Conservation (phyloP, 2,888 invertebrate genomes). For the Tridacna crocea region DNA sequence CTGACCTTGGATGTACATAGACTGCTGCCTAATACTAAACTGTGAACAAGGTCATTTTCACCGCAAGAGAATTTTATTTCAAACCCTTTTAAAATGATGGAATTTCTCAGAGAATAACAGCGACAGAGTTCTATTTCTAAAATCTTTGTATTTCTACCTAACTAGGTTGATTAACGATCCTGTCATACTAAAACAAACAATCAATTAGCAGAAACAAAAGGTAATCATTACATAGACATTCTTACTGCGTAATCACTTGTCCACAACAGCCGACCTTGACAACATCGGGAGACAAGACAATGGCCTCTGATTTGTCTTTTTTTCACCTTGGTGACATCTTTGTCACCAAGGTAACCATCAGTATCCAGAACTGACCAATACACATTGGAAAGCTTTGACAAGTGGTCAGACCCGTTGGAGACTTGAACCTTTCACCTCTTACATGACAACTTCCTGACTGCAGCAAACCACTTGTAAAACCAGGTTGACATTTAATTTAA, state of each 20-base stretch:
- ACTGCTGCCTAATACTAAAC: too few species aligned
- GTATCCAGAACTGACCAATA: not conserved
- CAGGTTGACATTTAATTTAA: too few species aligned
- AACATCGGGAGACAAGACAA: conserved; percentile 6
- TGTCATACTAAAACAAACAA: conserved; percentile 22
- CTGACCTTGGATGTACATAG: too few species aligned
- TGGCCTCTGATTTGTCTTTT: conserved; percentile 13
- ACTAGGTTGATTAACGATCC: not conserved
- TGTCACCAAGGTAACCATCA: conserved; percentile 11
- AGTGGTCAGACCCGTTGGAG: not conserved
- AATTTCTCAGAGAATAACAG: too few species aligned
- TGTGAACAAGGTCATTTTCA: too few species aligned
- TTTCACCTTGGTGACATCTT: conserved; percentile 21
- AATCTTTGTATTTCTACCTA: too few species aligned
- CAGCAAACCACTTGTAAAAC: too few species aligned
- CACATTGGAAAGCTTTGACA: not conserved
- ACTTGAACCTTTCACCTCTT: not conserved
- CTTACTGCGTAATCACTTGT: conserved; percentile 7
- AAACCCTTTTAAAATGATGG: too few species aligned
- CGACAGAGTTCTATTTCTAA: too few species aligned
- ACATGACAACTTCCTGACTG: too few species aligned
- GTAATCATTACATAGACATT: conserved; percentile 19
- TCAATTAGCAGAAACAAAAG: conserved; percentile 14
- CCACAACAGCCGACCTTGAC: not conserved
- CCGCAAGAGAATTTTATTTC: too few species aligned